Evolutionary conservation across 1,140 invertebrate genomes (phyloP), one percentile per base, ranked within the genome.

Genomic region (Drosophila nigrodunni): DNA sequence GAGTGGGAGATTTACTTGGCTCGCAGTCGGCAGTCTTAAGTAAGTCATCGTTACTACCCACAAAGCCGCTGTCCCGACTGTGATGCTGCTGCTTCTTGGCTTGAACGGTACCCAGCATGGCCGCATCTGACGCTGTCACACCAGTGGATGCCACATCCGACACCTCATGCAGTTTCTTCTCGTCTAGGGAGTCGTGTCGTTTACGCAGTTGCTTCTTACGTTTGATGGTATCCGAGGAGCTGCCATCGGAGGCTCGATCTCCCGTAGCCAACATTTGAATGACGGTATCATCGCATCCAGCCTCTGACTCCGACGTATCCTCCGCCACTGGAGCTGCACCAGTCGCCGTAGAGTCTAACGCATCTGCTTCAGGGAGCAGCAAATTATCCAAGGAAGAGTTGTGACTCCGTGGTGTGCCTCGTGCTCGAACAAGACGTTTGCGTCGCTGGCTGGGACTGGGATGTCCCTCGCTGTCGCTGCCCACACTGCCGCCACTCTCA

Each of bases 11-110:
- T 52, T 91, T 91, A 7, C 77, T 75, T 2, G 72, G 72, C 41
- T 92, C 78, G 77, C 93, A 94, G 68, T 95, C 94, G 9, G 93
- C 90, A 77, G 94, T 93, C 86, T 96, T 96, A 6, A 97, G 92
- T 41, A 97, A 93, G 91, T 97, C 97, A 86, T 97, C 97, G 82
- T 96, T 97, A 85, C 96, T 97, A 3, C 97, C 97, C 41, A 97
- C 95, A 79, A 97, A 97, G 3, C 97, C 97, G 76, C 96, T 97
- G 91, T 97, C 97, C 61, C 97, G 93, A 80, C 96, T 97, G 65
- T 97, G 96, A 46, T 87, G 82, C 87, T 92, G 90, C 13, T 92
- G 90, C 41, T 90, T 90, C 61, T 92, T 92, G 13, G 90, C 70
- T 66, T 92, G 90, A 0, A 78, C 69, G 8, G 78, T 1, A 73